Percentiles rank a stretch among this genome's conserved stretches.
phyloP scores from a whole-genome alignment of 1,140 invertebrate genomes.

The Monomorium pharaonis region DNA sequence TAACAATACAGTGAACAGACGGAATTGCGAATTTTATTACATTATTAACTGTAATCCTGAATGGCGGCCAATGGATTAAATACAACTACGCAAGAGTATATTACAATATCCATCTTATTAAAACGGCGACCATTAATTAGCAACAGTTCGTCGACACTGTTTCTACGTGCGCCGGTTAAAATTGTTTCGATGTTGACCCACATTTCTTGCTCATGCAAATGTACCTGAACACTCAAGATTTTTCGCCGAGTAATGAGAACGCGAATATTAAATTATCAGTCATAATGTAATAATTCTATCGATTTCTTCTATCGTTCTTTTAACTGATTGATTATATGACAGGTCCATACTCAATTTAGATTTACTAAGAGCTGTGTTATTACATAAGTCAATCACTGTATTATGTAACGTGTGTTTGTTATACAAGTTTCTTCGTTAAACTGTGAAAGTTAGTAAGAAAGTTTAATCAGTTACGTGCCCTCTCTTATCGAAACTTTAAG shows the following conservation, averaged over 20 bases:
- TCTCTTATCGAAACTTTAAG: neutral
- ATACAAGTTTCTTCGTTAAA: neutral
- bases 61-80: neutral
- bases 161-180: neutral
- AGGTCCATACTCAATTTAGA: neutral
- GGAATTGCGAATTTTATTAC: conserved; percentile 1
- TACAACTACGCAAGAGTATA: neutral
- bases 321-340: neutral
- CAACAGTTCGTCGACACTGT: neutral
- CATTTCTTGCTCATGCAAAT: conserved; percentile 11
- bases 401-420: neutral
- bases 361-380: neutral
- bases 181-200: neutral
- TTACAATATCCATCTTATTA: neutral
- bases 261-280: conserved; percentile 39
- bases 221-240: neutral
- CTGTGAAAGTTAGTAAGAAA: neutral
- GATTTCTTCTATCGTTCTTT: neutral
- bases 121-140: conserved; percentile 1
- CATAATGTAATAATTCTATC: neutral
- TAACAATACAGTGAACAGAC: neutral
- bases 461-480: neutral
- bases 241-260: neutral
- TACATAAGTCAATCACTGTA: neutral
- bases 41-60: conserved; percentile 11